Evolutionary conservation across 2,888 invertebrate species (phyloP).

Genomic region (Drosophila merina): DNA sequence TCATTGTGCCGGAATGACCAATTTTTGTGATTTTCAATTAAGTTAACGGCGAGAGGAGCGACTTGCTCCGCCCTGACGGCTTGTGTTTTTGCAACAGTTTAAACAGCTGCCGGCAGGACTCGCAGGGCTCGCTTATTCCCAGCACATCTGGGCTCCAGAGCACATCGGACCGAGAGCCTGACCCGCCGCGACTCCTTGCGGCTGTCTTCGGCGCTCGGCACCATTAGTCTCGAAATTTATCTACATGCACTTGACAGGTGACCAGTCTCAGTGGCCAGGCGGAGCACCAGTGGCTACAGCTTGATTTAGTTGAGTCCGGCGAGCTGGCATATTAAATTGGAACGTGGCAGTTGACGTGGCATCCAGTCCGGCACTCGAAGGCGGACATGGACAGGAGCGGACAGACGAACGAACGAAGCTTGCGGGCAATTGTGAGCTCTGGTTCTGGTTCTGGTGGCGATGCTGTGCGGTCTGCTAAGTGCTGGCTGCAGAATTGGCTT

Average conservation of each 20-base stretch:
- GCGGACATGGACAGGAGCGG: slow-evolving; percentile 4
- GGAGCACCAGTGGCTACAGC: slow-evolving; percentile 32
- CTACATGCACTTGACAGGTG: slow-evolving; percentile 79
- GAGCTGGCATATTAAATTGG: slow-evolving; percentile 75
- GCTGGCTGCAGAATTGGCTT: slow-evolving; percentile 65
- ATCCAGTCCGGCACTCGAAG: slow-evolving; percentile 15
- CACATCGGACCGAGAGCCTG: background rate
- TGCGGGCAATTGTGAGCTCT: slow-evolving; percentile 59
- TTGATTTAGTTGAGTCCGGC: slow-evolving; percentile 63
- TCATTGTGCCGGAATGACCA: slow-evolving; percentile 78
- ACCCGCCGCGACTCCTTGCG: slow-evolving; percentile 55
- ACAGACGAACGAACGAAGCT: slow-evolving; percentile 40
- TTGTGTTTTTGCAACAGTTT: slow-evolving; percentile 58
- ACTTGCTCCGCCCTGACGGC: slow-evolving; percentile 42
- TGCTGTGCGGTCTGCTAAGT: slow-evolving; percentile 61
- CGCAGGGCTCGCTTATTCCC: slow-evolving; percentile 23
- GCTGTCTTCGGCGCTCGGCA: slow-evolving; percentile 57
- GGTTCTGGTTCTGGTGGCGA: slow-evolving; percentile 11
- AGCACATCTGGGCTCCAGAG: slow-evolving; percentile 28
- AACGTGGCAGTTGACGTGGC: slow-evolving; percentile 60
- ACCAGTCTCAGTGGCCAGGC: slow-evolving; percentile 32
- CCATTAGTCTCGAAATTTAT: slow-evolving; percentile 74
- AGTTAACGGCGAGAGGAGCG: slow-evolving; percentile 56
- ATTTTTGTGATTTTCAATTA: slow-evolving; percentile 80
- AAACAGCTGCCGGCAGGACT: slow-evolving; percentile 66